Percentiles rank a stretch among this genome's conserved stretches.
These are phyloP conservation scores for Phoeniculus purpureus DNA, from an alignment of 2,797 vertebrate genomes.

Conservation along the genomic window DNA sequence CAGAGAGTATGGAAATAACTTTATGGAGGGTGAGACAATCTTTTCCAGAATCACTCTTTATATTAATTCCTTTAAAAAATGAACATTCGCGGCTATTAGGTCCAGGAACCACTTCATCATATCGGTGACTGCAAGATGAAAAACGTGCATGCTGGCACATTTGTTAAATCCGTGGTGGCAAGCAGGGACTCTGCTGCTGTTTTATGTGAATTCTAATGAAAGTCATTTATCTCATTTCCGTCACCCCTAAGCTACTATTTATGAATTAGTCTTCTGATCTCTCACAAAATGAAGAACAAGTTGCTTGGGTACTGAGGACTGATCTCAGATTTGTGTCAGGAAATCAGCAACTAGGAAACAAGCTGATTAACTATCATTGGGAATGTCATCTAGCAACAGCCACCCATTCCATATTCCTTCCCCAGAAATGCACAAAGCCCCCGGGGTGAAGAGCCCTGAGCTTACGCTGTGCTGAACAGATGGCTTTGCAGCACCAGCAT, in stretches of 20 bases:
- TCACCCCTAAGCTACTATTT: constrained; percentile 8
- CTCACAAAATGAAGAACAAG: accelerated
- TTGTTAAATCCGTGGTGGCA: constrained; percentile 10
- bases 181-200: constrained; percentile 29
- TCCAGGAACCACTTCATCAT: constrained; percentile 46
- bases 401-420: background rate
- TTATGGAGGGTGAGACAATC: constrained; percentile 17
- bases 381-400: background rate
- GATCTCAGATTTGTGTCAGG: background rate
- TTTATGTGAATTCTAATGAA: constrained; percentile 56
- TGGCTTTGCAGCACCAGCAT: background rate
- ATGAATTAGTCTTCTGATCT: constrained; percentile 24
- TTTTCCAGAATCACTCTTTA: constrained; percentile 20
- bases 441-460: background rate
- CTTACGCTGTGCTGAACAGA: background rate
- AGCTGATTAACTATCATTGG: constrained; percentile 3
- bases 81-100: background rate
- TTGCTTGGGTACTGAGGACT: background rate
- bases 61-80: constrained; percentile 46
- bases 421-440: background rate
- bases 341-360: constrained; percentile 39
- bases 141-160: constrained; percentile 14
- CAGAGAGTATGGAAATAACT: constrained; percentile 19
- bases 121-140: constrained; percentile 51
- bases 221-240: background rate